Evolutionary conservation across 2,113 vertebrate species (phyloP).

Genomic region (Heliornis fulica): DNA sequence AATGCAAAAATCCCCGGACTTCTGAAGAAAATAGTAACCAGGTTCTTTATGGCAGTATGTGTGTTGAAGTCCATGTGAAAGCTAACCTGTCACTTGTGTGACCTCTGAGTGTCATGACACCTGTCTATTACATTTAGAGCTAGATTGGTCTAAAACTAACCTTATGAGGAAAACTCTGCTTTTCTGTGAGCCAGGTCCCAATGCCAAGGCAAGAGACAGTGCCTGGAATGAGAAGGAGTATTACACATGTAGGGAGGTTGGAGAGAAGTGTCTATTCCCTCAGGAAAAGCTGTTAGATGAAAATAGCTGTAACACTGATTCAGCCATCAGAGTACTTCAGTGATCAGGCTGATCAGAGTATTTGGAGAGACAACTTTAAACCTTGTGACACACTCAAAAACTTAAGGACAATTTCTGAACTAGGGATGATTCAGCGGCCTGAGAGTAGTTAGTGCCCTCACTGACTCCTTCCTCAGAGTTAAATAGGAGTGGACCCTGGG

Average conservation of each 20-base stretch:
- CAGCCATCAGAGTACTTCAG: not conserved
- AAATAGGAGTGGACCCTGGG: not conserved
- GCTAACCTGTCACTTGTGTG: not conserved
- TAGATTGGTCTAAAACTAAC: not conserved
- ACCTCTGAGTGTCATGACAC: not conserved
- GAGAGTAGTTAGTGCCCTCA: not conserved
- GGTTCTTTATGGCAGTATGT: not conserved
- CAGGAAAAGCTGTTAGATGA: not conserved
- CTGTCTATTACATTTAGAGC: not conserved
- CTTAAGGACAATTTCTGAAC: not conserved
- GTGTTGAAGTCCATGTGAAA: not conserved
- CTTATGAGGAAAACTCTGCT: rapidly evolving
- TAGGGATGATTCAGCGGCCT: not conserved
- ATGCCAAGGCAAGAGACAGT: rapidly evolving
- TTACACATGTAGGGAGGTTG: rapidly evolving
- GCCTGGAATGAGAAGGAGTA: not conserved
- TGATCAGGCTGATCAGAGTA: not conserved
- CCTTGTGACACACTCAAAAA: not conserved
- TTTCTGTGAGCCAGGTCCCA: not conserved
- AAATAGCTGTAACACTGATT: not conserved
- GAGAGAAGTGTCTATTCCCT: not conserved
- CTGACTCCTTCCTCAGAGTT: not conserved
- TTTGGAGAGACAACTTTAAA: not conserved
- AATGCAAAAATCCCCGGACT: not conserved
- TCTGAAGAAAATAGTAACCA: not conserved